phyloP scores from a whole-genome alignment of 1,140 invertebrate species.

The Hormaphis cornu region DNA sequence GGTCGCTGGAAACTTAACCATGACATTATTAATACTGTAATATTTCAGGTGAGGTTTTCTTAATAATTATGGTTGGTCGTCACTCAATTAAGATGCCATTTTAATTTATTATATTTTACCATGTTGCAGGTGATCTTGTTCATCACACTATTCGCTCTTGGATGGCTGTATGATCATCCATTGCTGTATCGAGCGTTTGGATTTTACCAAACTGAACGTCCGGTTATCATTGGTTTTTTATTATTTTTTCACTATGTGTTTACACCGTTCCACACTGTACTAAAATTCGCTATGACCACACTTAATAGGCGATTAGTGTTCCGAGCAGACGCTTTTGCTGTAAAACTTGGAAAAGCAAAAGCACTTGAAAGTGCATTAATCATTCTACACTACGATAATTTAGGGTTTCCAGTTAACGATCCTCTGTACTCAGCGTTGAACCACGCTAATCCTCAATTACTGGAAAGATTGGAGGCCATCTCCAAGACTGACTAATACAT shows the following conservation, averaged over 20 bases:
- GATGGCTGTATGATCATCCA: conserved; percentile 68
- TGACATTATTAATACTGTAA: conserved; percentile 73
- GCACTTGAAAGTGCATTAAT: conserved; percentile 70
- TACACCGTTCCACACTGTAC: conserved; percentile 81
- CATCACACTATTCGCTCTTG: conserved; percentile 81
- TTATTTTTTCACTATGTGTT: conserved; percentile 87
- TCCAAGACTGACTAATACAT: conserved; percentile 47
- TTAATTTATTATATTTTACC: conserved; percentile 37
- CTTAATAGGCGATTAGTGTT: conserved; percentile 79
- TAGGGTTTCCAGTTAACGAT: conserved; percentile 86
- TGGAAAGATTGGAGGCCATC: conserved; percentile 80
- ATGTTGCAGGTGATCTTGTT: conserved; percentile 58
- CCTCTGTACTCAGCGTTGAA: conserved; percentile 84
- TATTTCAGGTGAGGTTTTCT: conserved; percentile 77
- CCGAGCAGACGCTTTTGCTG: conserved; percentile 92
- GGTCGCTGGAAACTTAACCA: conserved; percentile 96
- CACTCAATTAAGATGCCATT: background rate
- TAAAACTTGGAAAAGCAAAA: conserved; percentile 59
- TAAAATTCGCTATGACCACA: conserved; percentile 60
- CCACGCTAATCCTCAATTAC: conserved; percentile 89
- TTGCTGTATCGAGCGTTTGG: conserved; percentile 77
- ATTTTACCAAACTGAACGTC: conserved; percentile 63
- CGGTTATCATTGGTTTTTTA: conserved; percentile 83
- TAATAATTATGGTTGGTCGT: no score
- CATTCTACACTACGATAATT: conserved; percentile 90